A percentile compares a stretch with the other conserved stretches of the same genome.
Conservation (phyloP, 1,140 invertebrate species). For the Drosophila bocqueti region DNA sequence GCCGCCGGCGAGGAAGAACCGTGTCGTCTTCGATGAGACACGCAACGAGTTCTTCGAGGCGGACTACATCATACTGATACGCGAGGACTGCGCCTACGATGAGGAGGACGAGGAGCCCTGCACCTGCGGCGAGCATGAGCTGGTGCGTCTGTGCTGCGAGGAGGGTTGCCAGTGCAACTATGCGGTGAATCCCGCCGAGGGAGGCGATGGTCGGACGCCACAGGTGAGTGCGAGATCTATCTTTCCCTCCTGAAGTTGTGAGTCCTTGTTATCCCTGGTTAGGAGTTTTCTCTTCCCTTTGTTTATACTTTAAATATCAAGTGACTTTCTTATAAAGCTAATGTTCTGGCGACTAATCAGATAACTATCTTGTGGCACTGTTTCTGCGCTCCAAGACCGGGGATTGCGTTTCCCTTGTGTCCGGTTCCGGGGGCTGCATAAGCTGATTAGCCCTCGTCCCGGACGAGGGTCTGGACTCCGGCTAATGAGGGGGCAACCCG, state of each 20-base stretch:
- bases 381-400: background rate
- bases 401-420: constrained; percentile 11
- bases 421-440: constrained; percentile 21
- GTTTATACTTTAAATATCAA: background rate
- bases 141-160: constrained; percentile 88
- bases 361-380: background rate
- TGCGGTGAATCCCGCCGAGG: constrained; percentile 72
- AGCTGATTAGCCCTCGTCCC: constrained; percentile 34
- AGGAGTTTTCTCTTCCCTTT: background rate
- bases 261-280: too few relatives aligned
- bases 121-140: constrained; percentile 90
- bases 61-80: constrained; percentile 94
- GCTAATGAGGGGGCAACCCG: constrained; percentile 27
- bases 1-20: constrained; percentile 87
- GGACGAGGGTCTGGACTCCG: background rate
- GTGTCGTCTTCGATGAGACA: constrained; percentile 94
- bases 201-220: constrained; percentile 81
- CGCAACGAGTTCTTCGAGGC: constrained; percentile 95
- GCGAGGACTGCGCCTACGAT: constrained; percentile 92
- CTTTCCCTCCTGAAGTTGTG: too few relatives aligned
- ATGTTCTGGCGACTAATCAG: background rate
- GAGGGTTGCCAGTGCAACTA: constrained; percentile 87
- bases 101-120: constrained; percentile 91
- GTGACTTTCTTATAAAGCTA: background rate
- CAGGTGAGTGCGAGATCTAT: constrained; percentile 55